Percentiles rank a stretch among this genome's conserved stretches.
phyloP scores from a whole-genome alignment of 2,113 vertebrate genomes.

The Uropsilus gracilis region DNA sequence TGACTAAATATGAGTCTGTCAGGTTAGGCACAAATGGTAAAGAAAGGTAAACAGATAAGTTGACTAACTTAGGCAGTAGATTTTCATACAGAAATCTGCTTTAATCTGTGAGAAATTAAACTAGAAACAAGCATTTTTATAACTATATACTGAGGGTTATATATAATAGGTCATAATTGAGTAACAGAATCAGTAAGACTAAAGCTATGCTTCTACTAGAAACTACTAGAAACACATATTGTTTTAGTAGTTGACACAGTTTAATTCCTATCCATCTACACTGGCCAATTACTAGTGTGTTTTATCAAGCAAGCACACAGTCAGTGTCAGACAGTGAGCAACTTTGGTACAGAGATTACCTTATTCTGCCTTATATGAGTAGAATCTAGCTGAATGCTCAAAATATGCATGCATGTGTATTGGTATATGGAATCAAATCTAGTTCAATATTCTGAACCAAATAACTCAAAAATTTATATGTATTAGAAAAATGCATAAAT shows the following conservation, averaged over 20 bases:
- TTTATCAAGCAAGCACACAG: not conserved
- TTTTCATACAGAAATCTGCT: conserved; percentile 25
- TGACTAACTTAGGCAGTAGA: not conserved
- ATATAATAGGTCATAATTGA: conserved; percentile 16
- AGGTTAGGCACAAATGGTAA: not conserved
- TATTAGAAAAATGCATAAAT: not conserved
- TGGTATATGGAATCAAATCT: not conserved
- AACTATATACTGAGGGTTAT: not conserved
- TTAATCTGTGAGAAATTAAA: conserved; percentile 46
- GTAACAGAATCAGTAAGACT: not conserved
- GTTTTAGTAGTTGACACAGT: not conserved
- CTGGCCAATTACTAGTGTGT: not conserved
- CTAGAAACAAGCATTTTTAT: not conserved
- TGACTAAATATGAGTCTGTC: not conserved
- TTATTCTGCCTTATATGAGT: not conserved
- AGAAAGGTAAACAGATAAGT: not conserved
- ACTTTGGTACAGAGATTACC: not conserved
- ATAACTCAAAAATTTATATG: not conserved
- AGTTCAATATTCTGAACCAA: not conserved
- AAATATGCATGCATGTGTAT: not conserved
- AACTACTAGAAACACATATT: not conserved
- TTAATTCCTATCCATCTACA: not conserved
- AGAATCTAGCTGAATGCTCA: not conserved
- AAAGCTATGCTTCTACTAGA: not conserved
- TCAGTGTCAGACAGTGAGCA: not conserved